phyloP scores from a whole-genome alignment of 2,888 invertebrate genomes.

The Troides helena region DNA sequence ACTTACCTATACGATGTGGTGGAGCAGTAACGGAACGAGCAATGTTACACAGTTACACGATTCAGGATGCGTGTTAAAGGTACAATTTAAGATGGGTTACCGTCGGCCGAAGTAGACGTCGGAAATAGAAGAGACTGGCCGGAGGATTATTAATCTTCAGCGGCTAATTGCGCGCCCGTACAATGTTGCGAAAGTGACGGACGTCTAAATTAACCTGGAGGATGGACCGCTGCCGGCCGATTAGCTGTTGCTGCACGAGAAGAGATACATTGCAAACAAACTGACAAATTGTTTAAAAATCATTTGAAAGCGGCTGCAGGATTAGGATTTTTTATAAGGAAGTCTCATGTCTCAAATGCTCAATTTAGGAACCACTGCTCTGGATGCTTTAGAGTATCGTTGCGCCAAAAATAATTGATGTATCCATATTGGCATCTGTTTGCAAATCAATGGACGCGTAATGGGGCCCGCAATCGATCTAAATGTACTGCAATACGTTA shows the following conservation, averaged over 20 bases:
- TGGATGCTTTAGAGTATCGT: too few relatives aligned
- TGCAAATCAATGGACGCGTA: too few relatives aligned
- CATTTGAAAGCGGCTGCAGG: too few relatives aligned
- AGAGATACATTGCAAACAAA: not conserved
- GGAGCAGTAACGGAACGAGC: too few relatives aligned
- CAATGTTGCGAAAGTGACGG: constrained; percentile 21
- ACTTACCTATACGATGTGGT: too few relatives aligned
- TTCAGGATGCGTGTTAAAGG: constrained; percentile 5
- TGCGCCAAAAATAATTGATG: too few relatives aligned
- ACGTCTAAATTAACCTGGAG: constrained; percentile 18
- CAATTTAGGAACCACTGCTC: too few relatives aligned
- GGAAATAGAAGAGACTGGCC: constrained; percentile 8
- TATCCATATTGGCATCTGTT: too few relatives aligned
- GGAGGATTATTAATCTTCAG: constrained; percentile 13
- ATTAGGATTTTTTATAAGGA: too few relatives aligned
- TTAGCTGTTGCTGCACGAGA: constrained; percentile 4
- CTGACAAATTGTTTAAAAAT: too few relatives aligned
- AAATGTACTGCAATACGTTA: constrained; percentile 4
- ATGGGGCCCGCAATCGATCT: too few relatives aligned
- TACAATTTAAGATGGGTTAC: constrained; percentile 11
- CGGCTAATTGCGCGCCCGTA: constrained; percentile 21
- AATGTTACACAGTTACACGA: not conserved
- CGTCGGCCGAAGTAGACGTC: not conserved
- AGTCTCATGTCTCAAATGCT: too few relatives aligned
- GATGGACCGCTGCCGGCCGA: constrained; percentile 4